Evolutionary conservation across 2,113 vertebrate species (phyloP), one percentile per base, ranked within the genome.

Genomic region (Dasypus novemcinctus): DNA sequence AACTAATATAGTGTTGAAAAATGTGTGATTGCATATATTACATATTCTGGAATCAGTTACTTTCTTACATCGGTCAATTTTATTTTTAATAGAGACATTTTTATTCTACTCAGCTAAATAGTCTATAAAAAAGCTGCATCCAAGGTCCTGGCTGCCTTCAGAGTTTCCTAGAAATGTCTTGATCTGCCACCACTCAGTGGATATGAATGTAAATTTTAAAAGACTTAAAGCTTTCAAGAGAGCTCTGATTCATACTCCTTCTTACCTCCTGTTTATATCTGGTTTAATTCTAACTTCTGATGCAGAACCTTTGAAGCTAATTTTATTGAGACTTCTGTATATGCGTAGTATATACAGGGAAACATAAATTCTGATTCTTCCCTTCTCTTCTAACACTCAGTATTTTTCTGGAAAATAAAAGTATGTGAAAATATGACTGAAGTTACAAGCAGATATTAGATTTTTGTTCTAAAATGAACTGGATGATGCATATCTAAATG

Each of bases 371-470:
- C 64, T 86, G 72, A 91, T 83, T 41, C 61, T 90, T 84, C 88
- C 41, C 27, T 49, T 12, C 31, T 95, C 38, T 68, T 86, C 82
- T 83, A 79, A 43, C 17, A 94, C 74, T 23, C 33, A 66, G 33
- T 64, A 95, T 95, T 94, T 87, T 59, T 43, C 74, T 87, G 95
- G 83, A 95, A 97, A 97, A 96, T 68, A 88, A 0, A 43, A 86
- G 54, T 78, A 80, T 83, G 81, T 82, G 88, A 96, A 94, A 85
- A 92, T 87, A 89, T 38, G 33, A 49, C 52, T 74, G 69, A 97
- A 95, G 76, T 78, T 71, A 95, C 59, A 96, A 98, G 95, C 72
- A 96, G 90, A 74, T 97, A 98, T 93, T 96, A 94, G 69, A 93
- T 33, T 96, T 96, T 97, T 86, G 94, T 83, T 93, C 95, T 36